These are phyloP conservation scores for Boleophthalmus pectinirostris DNA, from an alignment of 2,113 vertebrate genomes.

Conservation along the genomic window DNA sequence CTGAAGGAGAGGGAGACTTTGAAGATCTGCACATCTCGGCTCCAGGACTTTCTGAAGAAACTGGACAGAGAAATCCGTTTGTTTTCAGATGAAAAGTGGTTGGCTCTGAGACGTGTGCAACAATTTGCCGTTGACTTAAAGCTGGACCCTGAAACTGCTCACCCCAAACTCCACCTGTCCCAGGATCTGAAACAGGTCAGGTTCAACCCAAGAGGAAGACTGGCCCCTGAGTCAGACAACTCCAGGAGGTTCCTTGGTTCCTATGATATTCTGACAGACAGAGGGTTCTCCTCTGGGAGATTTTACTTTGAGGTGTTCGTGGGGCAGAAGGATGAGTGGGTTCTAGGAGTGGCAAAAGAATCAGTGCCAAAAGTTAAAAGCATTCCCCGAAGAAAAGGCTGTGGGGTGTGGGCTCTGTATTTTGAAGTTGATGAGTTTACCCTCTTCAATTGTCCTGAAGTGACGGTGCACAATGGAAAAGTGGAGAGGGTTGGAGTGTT, in stretches of 20 bases:
- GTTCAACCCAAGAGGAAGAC: not conserved
- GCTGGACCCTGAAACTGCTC: constrained; percentile 41
- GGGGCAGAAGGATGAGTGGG: constrained; percentile 52
- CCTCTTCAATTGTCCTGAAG: constrained; percentile 34
- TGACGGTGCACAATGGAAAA: constrained; percentile 14
- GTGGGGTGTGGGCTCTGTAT: constrained; percentile 55
- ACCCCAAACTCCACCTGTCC: constrained; percentile 44
- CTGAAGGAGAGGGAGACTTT: constrained; percentile 4
- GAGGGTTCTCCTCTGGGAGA: constrained; percentile 28
- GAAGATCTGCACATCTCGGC: not conserved
- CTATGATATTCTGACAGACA: constrained; percentile 28
- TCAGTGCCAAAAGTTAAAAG: constrained; percentile 17
- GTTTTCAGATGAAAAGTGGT: not conserved
- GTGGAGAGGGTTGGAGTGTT: constrained; percentile 30
- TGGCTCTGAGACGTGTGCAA: constrained; percentile 13
- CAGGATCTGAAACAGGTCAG: constrained; percentile 33
- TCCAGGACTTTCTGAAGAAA: constrained; percentile 6
- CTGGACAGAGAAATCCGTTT: not conserved
- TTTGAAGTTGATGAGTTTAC: constrained; percentile 42
- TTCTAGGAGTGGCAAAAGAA: constrained; percentile 45
- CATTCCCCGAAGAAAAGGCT: not conserved
- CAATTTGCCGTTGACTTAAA: constrained; percentile 25
- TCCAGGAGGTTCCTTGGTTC: not conserved
- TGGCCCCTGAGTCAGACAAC: not conserved
- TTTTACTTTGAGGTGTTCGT: constrained; percentile 65